Percentiles rank a stretch among this genome's conserved stretches.
These are phyloP conservation scores for Pogonomyrmex barbatus DNA, from an alignment of 1,140 invertebrate genomes.

Conservation along the genomic window DNA sequence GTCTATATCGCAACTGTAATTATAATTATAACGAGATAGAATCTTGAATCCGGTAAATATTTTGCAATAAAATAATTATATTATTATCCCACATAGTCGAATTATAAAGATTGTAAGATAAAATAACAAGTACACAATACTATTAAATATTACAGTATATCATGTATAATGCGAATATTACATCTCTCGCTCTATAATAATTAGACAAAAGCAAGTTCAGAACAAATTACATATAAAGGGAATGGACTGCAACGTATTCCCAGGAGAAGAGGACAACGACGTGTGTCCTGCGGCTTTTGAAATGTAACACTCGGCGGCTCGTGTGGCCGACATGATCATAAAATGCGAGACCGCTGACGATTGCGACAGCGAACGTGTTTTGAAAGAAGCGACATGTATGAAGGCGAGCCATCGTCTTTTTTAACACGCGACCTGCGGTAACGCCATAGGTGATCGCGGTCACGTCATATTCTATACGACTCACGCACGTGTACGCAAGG, in stretches of 20 bases:
- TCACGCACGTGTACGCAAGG: slow-evolving; percentile 47
- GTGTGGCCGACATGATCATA: slow-evolving; percentile 66
- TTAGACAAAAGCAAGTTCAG: neutral
- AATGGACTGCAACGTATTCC: slow-evolving; percentile 70
- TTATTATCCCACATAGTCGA: neutral
- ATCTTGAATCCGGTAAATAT: neutral
- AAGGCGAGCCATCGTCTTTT: slow-evolving; percentile 39
- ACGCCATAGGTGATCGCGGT: slow-evolving; percentile 64
- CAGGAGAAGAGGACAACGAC: slow-evolving; percentile 68
- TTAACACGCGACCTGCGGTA: slow-evolving; percentile 67
- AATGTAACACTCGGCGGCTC: slow-evolving; percentile 70
- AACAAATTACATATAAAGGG: slow-evolving; percentile 56
- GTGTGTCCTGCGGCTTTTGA: slow-evolving; percentile 70
- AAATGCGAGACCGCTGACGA: slow-evolving; percentile 61
- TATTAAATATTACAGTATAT: neutral
- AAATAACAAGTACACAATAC: neutral
- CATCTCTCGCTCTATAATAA: neutral
- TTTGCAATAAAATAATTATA: neutral
- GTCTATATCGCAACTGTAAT: neutral
- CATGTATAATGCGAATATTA: neutral
- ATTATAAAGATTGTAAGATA: neutral
- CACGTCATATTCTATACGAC: neutral
- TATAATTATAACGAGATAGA: neutral
- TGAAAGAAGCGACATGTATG: slow-evolving; percentile 27
- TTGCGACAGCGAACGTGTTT: slow-evolving; percentile 40